phyloP scores from a whole-genome alignment of 1,140 invertebrate species.

The Zaprionus nigranus region DNA sequence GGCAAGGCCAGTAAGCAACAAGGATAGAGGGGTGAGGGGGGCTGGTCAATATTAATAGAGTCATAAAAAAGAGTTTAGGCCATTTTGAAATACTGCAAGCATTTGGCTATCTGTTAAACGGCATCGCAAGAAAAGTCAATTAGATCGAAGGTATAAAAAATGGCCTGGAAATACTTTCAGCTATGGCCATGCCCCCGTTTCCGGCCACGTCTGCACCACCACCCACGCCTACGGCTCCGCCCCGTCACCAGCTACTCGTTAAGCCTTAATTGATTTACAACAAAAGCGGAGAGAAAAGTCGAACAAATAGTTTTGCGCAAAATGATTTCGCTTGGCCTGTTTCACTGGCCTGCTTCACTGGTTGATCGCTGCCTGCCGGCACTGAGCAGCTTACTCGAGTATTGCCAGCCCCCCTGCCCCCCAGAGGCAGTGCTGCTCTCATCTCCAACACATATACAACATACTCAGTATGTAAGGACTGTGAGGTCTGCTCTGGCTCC shows the following conservation, averaged over 20 bases:
- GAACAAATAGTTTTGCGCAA: conserved; percentile 44
- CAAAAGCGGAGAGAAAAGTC: conserved; percentile 36
- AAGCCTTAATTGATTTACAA: conserved; percentile 52
- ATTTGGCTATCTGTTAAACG: conserved; percentile 52
- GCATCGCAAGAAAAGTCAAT: conserved; percentile 47
- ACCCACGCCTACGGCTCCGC: neutral
- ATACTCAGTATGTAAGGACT: neutral
- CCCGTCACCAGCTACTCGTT: conserved; percentile 21
- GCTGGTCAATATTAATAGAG: conserved; percentile 46
- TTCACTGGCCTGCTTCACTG: conserved; percentile 16
- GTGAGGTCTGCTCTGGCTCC: neutral
- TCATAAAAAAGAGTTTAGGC: conserved; percentile 59
- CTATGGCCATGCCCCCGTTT: conserved; percentile 5
- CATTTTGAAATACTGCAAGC: conserved; percentile 56
- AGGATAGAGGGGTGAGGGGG: neutral
- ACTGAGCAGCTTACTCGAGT: conserved; percentile 21
- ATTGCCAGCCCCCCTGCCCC: neutral
- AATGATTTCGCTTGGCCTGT: conserved; percentile 50
- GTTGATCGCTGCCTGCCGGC: conserved; percentile 37
- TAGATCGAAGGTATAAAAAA: too few relatives aligned
- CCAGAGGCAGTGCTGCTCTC: neutral
- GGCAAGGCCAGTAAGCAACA: conserved; percentile 38
- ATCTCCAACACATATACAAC: neutral
- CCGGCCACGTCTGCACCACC: neutral
- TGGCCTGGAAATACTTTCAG: conserved; percentile 41